A percentile compares a stretch with the other conserved stretches of the same genome.
These are phyloP conservation scores for Nymphalis polychloros DNA, from an alignment of 2,888 invertebrate genomes.

Conservation along the genomic window DNA sequence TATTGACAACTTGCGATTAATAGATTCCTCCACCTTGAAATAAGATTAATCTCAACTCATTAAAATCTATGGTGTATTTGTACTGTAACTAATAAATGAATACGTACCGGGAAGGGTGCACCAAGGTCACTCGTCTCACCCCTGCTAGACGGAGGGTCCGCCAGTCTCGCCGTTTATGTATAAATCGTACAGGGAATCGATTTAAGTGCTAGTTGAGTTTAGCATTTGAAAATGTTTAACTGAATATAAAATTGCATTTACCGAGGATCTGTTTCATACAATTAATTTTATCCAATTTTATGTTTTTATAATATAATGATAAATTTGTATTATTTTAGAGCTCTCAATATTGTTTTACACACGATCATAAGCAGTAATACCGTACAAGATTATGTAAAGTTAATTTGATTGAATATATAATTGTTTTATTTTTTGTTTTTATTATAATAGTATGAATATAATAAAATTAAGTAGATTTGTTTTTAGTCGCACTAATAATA, in stretches of 20 bases:
- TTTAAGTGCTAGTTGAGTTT: constrained; percentile 38
- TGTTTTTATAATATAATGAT: too few relatives aligned
- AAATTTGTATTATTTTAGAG: too few relatives aligned
- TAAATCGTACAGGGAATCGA: constrained; percentile 51
- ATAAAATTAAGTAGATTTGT: too few relatives aligned
- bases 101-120: constrained; percentile 44
- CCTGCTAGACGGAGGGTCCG: constrained; percentile 68
- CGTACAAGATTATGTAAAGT: too few relatives aligned
- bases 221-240: constrained; percentile 21
- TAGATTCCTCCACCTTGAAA: constrained; percentile 26
- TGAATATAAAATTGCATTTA: not conserved
- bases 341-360: too few relatives aligned
- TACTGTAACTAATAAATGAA: constrained; percentile 12
- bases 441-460: too few relatives aligned
- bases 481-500: too few relatives aligned
- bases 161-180: constrained; percentile 46
- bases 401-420: too few relatives aligned
- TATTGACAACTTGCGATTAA: constrained; percentile 47
- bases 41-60: constrained; percentile 31
- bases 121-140: constrained; percentile 63
- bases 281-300: not conserved
- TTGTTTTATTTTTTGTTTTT: too few relatives aligned
- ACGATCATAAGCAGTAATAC: too few relatives aligned
- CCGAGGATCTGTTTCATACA: not conserved
- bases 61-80: constrained; percentile 18